Evolutionary conservation across 2,113 vertebrate genomes (phyloP), one percentile per base, ranked within the genome.

Genomic region (Anolis carolinensis): DNA sequence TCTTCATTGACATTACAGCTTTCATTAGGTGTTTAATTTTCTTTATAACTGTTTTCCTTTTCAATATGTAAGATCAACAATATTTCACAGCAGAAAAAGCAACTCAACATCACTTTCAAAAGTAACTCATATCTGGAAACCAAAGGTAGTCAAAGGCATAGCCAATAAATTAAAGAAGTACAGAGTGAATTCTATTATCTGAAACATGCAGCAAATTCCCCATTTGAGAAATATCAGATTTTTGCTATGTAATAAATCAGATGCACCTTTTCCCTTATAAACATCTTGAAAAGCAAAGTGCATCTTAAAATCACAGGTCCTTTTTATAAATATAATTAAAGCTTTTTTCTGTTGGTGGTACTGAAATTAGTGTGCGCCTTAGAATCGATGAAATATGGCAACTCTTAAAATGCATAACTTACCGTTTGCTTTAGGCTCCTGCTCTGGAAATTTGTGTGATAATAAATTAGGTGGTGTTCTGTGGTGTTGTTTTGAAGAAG

Each of bases 121-220:
- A 84, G 27, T 65, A 63, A 65, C 2, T 71, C 23, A 25, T 36
- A 7, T 10, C 34, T 87, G 39, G 8, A 32, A 39, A 5, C 10
- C 52, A 75, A 76, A 80, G 23, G 50, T 20, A 72, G 23, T 48
- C 55, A n/a, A 8, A 79, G 81, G 20, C 62, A 86, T 81, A 88
- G 44, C 70, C 63, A 87, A 79, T 3, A 39, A 76, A 5, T 32
- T 84, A 44, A 44, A 44, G 62, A 68, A 71, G 74, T 84, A 80
- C 67, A 18, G 7, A 79, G 8, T 59, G 85, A 83, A 36, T 62
- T 23, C 0, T 4, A 7, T n/a, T 62, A 27, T 44, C 20, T 77
- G 14, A 68, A 27, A 14, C 9, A 16, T 65, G 0, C 75, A 75
- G 27, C 16, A 39, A 62, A 63, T 74, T 87, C 39, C 11, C 0